Percentiles rank a stretch among this genome's conserved stretches.
Conservation (phyloP, 1,140 invertebrate species). For the Pogonomyrmex californicus region DNA sequence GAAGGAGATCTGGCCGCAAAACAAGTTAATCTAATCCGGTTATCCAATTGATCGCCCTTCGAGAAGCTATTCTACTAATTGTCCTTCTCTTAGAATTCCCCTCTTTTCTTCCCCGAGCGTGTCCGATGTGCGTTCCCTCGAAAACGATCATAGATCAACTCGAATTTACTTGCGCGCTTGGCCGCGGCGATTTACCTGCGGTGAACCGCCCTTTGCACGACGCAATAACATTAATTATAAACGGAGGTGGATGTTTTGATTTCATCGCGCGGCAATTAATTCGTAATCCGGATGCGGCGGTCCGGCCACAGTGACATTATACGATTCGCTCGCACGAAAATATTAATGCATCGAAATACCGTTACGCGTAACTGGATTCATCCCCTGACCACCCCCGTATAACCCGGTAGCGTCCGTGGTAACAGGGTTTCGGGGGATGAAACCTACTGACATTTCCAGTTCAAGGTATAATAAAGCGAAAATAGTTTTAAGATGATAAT, state of each 20-base stretch:
- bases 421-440: slow-evolving; percentile 54
- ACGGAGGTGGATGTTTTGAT: slow-evolving; percentile 76
- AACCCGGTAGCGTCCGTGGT: slow-evolving; percentile 39
- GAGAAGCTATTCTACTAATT: slow-evolving; percentile 83
- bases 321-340: slow-evolving; percentile 76
- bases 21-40: slow-evolving; percentile 82
- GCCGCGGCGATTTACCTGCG: slow-evolving; percentile 75
- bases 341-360: slow-evolving; percentile 77
- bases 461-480: slow-evolving; percentile 34
- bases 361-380: slow-evolving; percentile 73
- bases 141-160: slow-evolving; percentile 71
- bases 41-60: slow-evolving; percentile 83
- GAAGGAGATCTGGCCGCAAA: slow-evolving; percentile 77
- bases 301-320: slow-evolving; percentile 76
- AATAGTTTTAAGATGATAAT: slow-evolving; percentile 23
- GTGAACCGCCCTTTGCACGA: slow-evolving; percentile 76
- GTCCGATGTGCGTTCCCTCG: neutral
- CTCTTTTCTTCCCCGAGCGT: neutral
- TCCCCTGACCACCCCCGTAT: slow-evolving; percentile 2
- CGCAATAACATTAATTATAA: slow-evolving; percentile 77
- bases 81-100: slow-evolving; percentile 69
- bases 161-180: slow-evolving; percentile 71
- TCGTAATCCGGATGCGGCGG: slow-evolving; percentile 77
- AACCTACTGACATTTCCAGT: slow-evolving; percentile 47
- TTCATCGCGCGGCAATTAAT: slow-evolving; percentile 76